Evolutionary conservation across 2,888 invertebrate genomes (phyloP).

Genomic region (Eustalomyia histrio): DNA sequence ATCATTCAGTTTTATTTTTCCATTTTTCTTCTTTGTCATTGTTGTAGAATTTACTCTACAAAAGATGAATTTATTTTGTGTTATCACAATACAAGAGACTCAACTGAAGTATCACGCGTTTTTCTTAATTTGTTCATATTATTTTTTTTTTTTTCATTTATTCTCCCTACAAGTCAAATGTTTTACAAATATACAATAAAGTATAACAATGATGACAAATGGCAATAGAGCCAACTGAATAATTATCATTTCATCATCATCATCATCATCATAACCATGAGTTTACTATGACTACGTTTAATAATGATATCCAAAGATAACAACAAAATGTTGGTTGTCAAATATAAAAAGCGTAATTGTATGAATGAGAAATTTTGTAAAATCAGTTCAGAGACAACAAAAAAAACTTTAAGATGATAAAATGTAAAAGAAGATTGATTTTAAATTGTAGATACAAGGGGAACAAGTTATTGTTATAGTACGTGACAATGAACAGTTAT

Average conservation of each 20-base stretch:
- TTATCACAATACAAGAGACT: slow-evolving; percentile 16
- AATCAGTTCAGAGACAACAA: not conserved
- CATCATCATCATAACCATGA: not conserved
- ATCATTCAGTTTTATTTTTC: not conserved
- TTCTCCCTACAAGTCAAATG: slow-evolving; percentile 30
- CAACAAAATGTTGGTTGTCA: not conserved
- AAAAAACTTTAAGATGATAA: not conserved
- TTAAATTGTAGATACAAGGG: not conserved
- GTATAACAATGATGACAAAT: slow-evolving; percentile 24
- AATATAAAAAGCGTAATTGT: not conserved
- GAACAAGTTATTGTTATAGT: not conserved
- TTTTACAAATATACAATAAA: slow-evolving; percentile 16
- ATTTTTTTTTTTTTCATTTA: slow-evolving; percentile 4
- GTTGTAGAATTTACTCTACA: slow-evolving; percentile 18
- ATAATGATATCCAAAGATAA: slow-evolving; percentile 5
- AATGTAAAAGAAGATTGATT: slow-evolving; percentile 1
- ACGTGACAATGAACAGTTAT: slow-evolving; percentile 1
- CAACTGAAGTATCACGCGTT: slow-evolving; percentile 53
- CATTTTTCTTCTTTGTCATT: not conserved
- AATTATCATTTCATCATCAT: not conserved
- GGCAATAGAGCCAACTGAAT: not conserved
- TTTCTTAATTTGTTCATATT: slow-evolving; percentile 44
- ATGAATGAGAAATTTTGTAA: not conserved
- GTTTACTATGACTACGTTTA: not conserved
- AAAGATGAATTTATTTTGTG: slow-evolving; percentile 28